Evolutionary conservation across 2,797 vertebrate genomes (phyloP).

Genomic region (Sebastolobus altivelis): DNA sequence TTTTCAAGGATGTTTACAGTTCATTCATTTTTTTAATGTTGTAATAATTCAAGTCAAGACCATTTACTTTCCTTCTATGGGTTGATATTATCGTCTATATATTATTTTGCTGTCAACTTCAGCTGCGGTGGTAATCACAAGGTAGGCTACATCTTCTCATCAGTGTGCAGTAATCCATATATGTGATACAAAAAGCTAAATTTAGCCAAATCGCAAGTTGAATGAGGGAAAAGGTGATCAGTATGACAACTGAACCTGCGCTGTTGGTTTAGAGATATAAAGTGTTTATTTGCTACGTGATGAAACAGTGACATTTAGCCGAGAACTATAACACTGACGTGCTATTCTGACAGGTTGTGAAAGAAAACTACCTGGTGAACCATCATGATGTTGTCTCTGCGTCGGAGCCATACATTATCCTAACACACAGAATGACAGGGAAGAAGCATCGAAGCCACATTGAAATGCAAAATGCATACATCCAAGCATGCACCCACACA

Average conservation of each 20-base stretch:
- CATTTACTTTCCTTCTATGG: not conserved
- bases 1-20: not conserved
- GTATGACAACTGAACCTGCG: not conserved
- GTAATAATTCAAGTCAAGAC: not conserved
- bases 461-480: not conserved
- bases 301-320: no score
- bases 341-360: not conserved
- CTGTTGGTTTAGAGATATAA: not conserved
- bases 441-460: not conserved
- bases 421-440: not conserved
- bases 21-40: not conserved
- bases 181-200: not conserved
- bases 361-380: not conserved
- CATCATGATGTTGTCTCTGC: not conserved
- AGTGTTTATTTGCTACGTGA: no score
- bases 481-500: no score
- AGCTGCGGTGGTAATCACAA: not conserved
- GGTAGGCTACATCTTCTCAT: not conserved
- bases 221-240: not conserved
- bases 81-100: not conserved
- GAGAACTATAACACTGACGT: no score
- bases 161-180: not conserved
- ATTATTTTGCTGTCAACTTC: not conserved
- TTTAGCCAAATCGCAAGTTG: not conserved
- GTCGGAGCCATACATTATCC: not conserved